Evolutionary conservation across 1,140 invertebrate species (phyloP), one percentile per base, ranked within the genome.

Genomic region (Linepithema humile): DNA sequence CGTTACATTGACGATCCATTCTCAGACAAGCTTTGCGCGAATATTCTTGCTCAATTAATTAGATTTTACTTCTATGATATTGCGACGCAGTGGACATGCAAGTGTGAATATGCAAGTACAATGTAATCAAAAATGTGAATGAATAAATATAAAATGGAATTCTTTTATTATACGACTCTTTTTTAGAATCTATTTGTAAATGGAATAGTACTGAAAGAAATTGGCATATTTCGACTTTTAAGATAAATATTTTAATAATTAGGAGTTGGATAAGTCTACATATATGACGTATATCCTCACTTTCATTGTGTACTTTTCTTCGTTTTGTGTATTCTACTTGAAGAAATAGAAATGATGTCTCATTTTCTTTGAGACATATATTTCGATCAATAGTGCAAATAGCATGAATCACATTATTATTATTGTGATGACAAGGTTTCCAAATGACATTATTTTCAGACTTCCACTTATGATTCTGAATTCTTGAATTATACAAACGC

Each of bases 11-110:
- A 38, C 43, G 43, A 65, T 55, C 35, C 23, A 23, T 32, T 55
- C 35, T 67, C 45, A 40, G 48, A 53, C 62, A 80, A 70, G 64
- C n/a, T 29, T 69, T 29, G 69, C 74, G 59, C 62, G 50, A 80
- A 15, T 70, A 80, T 70, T 70, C 64, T 70, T 43, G 57, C 32
- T n/a, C 75, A 35, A 80, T 80, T 69, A 70, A 80, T 55, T 70
- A 55, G 48, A 43, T 80, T 55, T 69, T 35, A 70, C n/a, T n/a
- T 29, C 35, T 55, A n/a, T n/a, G 50, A 69, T 80, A 69, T 69
- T n/a, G 64, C 43, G 35, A 23, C 40, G 35, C 40, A n/a, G 38
- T 17, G 23, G 53, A 40, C 74, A 77, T 77, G 74, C 74, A 77
- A 65, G 20, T 53, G 5, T 23, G 15, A 45, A 45, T 15, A 15